phyloP scores from a whole-genome alignment of 2,888 invertebrate genomes.

The Mystacides longicornis region DNA sequence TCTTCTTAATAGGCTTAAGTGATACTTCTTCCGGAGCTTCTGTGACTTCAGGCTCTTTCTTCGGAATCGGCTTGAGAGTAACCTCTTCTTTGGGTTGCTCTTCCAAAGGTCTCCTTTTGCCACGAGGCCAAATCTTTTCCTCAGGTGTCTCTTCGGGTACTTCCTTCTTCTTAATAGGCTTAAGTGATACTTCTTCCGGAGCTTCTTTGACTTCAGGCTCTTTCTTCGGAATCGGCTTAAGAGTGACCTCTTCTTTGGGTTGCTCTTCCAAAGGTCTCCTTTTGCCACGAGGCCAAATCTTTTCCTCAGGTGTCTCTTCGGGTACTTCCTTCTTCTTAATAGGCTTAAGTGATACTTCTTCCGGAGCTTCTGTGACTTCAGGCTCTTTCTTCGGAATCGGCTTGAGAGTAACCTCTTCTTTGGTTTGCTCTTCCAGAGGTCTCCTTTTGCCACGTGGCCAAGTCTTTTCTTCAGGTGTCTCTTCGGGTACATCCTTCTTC shows the following conservation, averaged over 20 bases:
- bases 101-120: conserved; percentile 25
- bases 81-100: conserved; percentile 25
- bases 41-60: conserved; percentile 29
- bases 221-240: conserved; percentile 37
- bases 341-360: conserved; percentile 40
- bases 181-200: conserved; percentile 31
- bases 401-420: conserved; percentile 26
- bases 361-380: conserved; percentile 32
- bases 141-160: conserved; percentile 32
- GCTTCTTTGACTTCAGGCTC: conserved; percentile 30
- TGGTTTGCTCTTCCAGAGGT: conserved; percentile 25
- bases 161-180: conserved; percentile 38
- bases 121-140: conserved; percentile 24
- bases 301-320: conserved; percentile 27
- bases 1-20: conserved; percentile 34
- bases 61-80: conserved; percentile 25
- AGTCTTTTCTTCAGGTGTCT: conserved; percentile 28
- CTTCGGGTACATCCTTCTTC: conserved; percentile 29
- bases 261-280: conserved; percentile 31
- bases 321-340: conserved; percentile 29
- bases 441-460: conserved; percentile 25
- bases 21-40: conserved; percentile 40
- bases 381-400: conserved; percentile 27
- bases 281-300: conserved; percentile 25
- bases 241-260: conserved; percentile 35